phyloP scores from a whole-genome alignment of 2,797 vertebrate species.

The Micropoecilia bifurca region DNA sequence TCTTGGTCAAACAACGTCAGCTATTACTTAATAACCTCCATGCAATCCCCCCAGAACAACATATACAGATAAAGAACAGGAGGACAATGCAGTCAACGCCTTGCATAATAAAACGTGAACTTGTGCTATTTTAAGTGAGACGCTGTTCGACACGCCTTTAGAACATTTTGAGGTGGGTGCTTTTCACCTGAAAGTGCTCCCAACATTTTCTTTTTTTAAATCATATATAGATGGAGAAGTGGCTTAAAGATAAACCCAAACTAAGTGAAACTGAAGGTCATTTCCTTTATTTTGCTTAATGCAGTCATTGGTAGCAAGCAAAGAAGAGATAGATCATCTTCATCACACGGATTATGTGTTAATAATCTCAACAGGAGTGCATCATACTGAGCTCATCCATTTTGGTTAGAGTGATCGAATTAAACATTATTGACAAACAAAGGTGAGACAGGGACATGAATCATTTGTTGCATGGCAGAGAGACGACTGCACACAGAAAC shows the following conservation, averaged over 20 bases:
- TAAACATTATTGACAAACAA: conserved; percentile 72
- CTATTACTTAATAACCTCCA: conserved; percentile 73
- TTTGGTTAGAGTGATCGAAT: conserved; percentile 72
- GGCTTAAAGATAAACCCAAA: conserved; percentile 54
- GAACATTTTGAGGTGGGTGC: conserved; percentile 39
- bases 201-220: conserved; percentile 36
- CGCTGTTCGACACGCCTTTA: conserved; percentile 40
- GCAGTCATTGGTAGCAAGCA: conserved; percentile 24
- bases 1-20: conserved; percentile 64
- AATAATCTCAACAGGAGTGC: conserved; percentile 66
- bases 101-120: conserved; percentile 25
- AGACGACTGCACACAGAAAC: conserved; percentile 66
- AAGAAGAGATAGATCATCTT: conserved; percentile 49
- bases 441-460: conserved; percentile 50
- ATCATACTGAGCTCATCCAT: conserved; percentile 63
- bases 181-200: conserved; percentile 56
- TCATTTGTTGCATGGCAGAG: conserved; percentile 69
- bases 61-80: conserved; percentile 50
- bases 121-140: conserved; percentile 34
- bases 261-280: conserved; percentile 38
- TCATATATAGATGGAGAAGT: conserved; percentile 56
- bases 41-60: conserved; percentile 48
- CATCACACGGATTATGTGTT: conserved; percentile 66
- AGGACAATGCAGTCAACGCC: conserved; percentile 20
- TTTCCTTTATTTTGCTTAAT: conserved; percentile 64